Conservation (phyloP, 2,888 invertebrate genomes). For the Drymonia ruficornis region DNA sequence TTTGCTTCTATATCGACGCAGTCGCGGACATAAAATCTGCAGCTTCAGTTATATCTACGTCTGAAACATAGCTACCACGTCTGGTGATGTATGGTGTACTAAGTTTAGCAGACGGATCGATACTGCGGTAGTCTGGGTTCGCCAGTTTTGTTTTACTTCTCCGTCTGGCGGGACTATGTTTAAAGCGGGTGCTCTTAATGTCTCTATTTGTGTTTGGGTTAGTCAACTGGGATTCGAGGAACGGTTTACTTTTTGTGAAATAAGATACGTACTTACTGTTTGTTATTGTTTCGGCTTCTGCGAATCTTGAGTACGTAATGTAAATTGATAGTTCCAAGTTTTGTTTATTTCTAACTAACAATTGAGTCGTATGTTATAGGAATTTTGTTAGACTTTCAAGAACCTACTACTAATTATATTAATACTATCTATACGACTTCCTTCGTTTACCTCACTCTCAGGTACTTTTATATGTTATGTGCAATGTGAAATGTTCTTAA, state of each 20-base stretch:
- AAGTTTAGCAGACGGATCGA: constrained; percentile 16
- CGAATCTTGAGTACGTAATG: neutral
- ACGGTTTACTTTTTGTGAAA: neutral
- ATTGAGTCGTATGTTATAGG: too few species aligned
- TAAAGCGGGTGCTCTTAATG: neutral
- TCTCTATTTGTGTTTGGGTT: constrained; percentile 6
- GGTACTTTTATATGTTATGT: too few species aligned
- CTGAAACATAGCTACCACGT: neutral
- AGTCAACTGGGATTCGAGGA: constrained; percentile 7
- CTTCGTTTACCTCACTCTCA: too few species aligned
- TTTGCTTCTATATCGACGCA: neutral
- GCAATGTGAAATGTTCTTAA: too few species aligned
- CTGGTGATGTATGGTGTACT: constrained; percentile 1
- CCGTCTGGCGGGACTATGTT: constrained; percentile 12
- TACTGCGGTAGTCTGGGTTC: constrained; percentile 11
- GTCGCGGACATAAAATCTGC: neutral
- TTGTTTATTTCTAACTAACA: too few species aligned
- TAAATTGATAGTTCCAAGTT: neutral
- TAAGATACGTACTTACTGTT: neutral
- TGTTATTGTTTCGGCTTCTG: neutral
- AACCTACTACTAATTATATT: too few species aligned
- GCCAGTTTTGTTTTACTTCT: constrained; percentile 18
- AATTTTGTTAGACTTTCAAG: neutral
- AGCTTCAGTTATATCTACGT: neutral
- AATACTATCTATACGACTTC: too few species aligned